Base-by-base conservation (phyloP, 2,888 invertebrate species). In the Drosophila formosana region DNA sequence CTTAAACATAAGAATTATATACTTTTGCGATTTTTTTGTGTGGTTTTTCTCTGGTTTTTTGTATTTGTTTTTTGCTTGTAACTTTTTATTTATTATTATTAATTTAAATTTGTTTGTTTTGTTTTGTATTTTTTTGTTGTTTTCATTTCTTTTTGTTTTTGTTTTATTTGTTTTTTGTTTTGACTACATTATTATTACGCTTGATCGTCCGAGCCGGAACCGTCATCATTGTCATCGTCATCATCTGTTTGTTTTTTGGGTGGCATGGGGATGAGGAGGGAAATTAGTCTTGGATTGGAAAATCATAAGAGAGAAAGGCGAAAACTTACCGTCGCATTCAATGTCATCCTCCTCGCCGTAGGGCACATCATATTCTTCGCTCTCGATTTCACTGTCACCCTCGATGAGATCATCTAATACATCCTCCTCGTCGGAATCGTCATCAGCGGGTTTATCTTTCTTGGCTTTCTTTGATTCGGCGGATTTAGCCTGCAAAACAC, bases 111-210 rank as follows among this genome's bases (percentile, higher is more conserved):
- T 82, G 74, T 77, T 82, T 83, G 80, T 83, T 89, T 66, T 58
- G 88, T 92, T 92, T 91, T 80, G 81, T 85, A 74, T 78, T 78
- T 82, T 79, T 72, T 78, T 63, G 74, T 82, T 80, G 67, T 75
- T 82, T 83, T 75, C 81, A 84, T 82, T 89, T 89, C 70, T 88
- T 82, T 77, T 88, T 89, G 88, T 88, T 82, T 77, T 88, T 89
- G 88, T 77, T 83, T 82, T 75, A 78, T 77, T 73, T 66, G 72
- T 62, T 66, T 66, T 78, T 78, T 80, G 80, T 90, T 90, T 92
- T 92, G 92, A 92, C 92, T 92, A 92, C 85, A 90, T 90, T 88
- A 91, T 91, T 91, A 92, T 92, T 91, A 92, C 92, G 91, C 92
- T 87, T 91, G 90, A 87, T 92, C 91, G 75, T 92, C 92, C 70